Percentiles rank a stretch among this genome's conserved stretches.
phyloP scores from a whole-genome alignment of 2,113 vertebrate genomes.

The Morone saxatilis region DNA sequence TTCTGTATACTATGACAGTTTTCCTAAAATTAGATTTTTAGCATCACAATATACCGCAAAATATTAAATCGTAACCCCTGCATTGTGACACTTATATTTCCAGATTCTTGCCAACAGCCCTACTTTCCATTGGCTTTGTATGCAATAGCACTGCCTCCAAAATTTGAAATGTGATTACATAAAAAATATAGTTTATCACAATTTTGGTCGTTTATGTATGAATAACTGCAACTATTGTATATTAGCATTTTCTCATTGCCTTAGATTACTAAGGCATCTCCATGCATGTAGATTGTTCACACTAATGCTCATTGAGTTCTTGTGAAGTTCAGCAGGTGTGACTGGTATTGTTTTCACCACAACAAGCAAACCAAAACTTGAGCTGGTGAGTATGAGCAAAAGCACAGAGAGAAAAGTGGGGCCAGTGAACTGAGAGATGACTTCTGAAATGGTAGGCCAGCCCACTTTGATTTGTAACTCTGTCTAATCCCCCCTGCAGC shows the following conservation, averaged over 20 bases:
- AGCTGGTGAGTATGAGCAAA: neutral
- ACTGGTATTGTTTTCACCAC: neutral
- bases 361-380: neutral
- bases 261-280: neutral
- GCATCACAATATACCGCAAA: too few relatives aligned
- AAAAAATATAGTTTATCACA: neutral
- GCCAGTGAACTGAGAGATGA: conserved; percentile 43
- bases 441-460: conserved; percentile 52
- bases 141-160: neutral
- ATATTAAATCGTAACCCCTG: too few relatives aligned
- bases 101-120: too few relatives aligned
- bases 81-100: too few relatives aligned
- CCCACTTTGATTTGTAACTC: conserved; percentile 72
- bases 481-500: conserved; percentile 60
- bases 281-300: neutral
- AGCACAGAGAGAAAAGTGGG: conserved; percentile 29
- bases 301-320: neutral
- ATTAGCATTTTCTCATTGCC: too few relatives aligned
- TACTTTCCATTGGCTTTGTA: too few relatives aligned
- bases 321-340: neutral
- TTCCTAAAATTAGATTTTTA: too few relatives aligned
- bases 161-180: too few relatives aligned
- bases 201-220: neutral
- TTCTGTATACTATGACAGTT: too few relatives aligned
- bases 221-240: neutral